These are phyloP conservation scores for Charina bottae DNA, from an alignment of 2,113 vertebrate genomes.

Conservation along the genomic window DNA sequence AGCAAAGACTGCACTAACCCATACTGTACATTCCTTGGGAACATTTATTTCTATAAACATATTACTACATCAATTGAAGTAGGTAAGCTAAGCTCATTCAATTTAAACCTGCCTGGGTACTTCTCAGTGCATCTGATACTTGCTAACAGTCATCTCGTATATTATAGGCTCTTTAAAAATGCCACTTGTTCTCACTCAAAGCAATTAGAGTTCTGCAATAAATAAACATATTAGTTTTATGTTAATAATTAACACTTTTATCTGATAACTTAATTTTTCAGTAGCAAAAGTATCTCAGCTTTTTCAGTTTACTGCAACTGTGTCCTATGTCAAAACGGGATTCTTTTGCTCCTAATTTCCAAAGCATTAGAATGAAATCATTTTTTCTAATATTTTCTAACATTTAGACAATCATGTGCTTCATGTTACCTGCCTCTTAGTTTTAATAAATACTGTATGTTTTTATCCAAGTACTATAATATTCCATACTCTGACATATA, in stretches of 20 bases:
- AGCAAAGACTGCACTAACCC: background rate
- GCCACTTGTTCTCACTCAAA: background rate
- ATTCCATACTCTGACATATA: background rate
- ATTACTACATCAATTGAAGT: background rate
- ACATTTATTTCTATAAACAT: background rate
- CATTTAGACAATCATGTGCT: no score
- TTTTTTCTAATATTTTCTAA: conserved; percentile 1
- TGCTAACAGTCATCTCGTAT: background rate
- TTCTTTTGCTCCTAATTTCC: background rate
- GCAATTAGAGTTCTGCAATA: background rate
- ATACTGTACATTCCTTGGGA: background rate
- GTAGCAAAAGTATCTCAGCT: background rate
- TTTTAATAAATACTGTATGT: background rate
- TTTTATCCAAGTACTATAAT: conserved; percentile 1
- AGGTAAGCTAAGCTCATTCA: background rate
- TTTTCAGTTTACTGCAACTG: background rate
- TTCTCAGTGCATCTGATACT: background rate
- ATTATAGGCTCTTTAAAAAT: background rate
- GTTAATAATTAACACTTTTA: background rate
- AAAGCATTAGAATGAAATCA: background rate
- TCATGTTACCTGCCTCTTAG: fast-evolving
- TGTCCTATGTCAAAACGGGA: background rate
- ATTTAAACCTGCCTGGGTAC: background rate
- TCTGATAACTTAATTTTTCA: background rate
- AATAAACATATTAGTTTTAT: background rate